A percentile compares a stretch with the other conserved stretches of the same genome.
Conservation (phyloP, 2,113 vertebrate genomes). For the Stigmatopora nigra region DNA sequence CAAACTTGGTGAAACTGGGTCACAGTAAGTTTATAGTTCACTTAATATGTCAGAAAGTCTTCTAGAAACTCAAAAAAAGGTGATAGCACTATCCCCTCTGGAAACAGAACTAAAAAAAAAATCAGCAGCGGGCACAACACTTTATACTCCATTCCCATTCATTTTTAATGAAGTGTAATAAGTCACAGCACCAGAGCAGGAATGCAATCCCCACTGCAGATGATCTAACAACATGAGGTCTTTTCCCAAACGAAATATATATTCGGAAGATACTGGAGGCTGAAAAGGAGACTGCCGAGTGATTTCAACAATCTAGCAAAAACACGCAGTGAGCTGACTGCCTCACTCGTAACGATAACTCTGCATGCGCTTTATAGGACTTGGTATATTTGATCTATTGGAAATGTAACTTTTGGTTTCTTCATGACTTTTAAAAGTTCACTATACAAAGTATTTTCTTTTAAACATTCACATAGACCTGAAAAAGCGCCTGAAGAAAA, state of each 20-base stretch:
- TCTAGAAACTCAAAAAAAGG: conserved; percentile 29
- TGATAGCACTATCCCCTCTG: conserved; percentile 45
- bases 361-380: not conserved
- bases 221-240: conserved; percentile 42
- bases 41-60: conserved; percentile 42
- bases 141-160: conserved; percentile 55
- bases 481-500: not conserved
- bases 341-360: conserved; percentile 18
- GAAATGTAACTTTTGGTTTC: not conserved
- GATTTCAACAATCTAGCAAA: conserved; percentile 42
- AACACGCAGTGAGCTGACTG: conserved; percentile 19
- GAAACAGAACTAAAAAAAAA: conserved; percentile 53
- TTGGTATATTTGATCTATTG: conserved; percentile 7
- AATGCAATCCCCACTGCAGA: conserved; percentile 49
- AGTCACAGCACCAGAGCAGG: conserved; percentile 50
- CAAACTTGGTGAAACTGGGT: conserved; percentile 33
- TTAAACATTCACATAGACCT: not conserved
- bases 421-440: not conserved
- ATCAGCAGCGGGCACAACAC: conserved; percentile 35
- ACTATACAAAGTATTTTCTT: not conserved
- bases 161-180: conserved; percentile 70
- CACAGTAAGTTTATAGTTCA: conserved; percentile 40
- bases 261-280: conserved; percentile 19
- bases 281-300: conserved; percentile 3
- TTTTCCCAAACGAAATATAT: conserved; percentile 21